Evolutionary conservation across 2,888 invertebrate genomes (phyloP).

Genomic region (Conchocele bisecta): DNA sequence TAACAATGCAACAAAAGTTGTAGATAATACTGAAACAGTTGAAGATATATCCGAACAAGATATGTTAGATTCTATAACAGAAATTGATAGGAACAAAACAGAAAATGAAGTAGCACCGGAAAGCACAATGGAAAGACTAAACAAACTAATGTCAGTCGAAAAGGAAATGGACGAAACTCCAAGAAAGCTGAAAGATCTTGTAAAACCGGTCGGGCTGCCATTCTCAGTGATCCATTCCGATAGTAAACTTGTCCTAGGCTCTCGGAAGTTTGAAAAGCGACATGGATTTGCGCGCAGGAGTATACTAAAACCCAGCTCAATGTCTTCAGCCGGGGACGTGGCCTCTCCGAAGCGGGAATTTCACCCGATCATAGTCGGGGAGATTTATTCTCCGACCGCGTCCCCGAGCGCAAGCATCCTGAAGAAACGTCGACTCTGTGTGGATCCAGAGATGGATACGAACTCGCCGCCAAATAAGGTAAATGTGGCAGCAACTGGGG

Average conservation of each 20-base stretch:
- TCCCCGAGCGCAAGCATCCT: slow-evolving; percentile 80
- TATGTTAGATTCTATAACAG: neutral
- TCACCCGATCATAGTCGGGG: slow-evolving; percentile 63
- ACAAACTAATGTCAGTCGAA: neutral
- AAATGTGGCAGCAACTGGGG: no score
- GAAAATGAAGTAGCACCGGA: neutral
- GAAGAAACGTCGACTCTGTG: slow-evolving; percentile 69
- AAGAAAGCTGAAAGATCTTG: no score
- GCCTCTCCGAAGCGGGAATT: slow-evolving; percentile 52
- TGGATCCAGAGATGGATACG: slow-evolving; percentile 57
- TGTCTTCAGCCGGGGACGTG: slow-evolving; percentile 2
- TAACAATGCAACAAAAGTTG: neutral
- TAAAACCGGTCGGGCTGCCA: slow-evolving; percentile 7
- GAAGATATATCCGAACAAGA: neutral
- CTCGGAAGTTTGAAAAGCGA: slow-evolving; percentile 58
- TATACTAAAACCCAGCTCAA: slow-evolving; percentile 53
- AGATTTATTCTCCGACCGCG: slow-evolving; percentile 75
- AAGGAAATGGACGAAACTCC: slow-evolving; percentile 62
- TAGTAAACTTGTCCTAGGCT: slow-evolving; percentile 59
- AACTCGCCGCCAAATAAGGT: slow-evolving; percentile 78
- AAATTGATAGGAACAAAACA: neutral
- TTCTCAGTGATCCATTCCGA: slow-evolving; percentile 54
- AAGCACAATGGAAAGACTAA: slow-evolving; percentile 4
- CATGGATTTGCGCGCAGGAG: slow-evolving; percentile 56
- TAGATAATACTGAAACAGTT: neutral